Evolutionary conservation across 2,888 invertebrate species (phyloP).

Genomic region (Epirrita christyi): DNA sequence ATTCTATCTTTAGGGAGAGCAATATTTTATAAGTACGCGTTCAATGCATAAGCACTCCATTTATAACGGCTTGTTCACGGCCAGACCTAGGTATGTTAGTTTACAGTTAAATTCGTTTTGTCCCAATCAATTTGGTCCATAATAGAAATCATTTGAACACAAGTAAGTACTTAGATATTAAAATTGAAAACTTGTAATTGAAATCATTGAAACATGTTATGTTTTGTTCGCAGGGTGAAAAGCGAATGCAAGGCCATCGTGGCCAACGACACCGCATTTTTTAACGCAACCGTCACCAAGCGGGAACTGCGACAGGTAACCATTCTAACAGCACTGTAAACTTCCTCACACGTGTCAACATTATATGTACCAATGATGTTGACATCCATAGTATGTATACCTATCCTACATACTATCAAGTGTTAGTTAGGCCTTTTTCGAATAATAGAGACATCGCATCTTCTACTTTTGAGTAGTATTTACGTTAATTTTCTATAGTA

Average conservation of each 20-base stretch:
- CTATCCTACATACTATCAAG: background rate
- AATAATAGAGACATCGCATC: background rate
- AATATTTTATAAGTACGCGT: no score
- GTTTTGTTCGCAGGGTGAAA: constrained; percentile 69
- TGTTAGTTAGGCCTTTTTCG: background rate
- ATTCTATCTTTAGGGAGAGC: no score
- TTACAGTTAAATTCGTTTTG: no score
- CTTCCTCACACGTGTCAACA: constrained; percentile 8
- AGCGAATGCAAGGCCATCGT: constrained; percentile 78
- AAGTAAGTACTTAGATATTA: background rate
- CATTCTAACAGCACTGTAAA: constrained; percentile 15
- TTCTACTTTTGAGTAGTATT: no score
- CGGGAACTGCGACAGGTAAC: constrained; percentile 69
- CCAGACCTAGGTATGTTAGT: no score
- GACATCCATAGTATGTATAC: no score
- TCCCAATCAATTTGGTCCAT: no score
- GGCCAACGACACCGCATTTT: constrained; percentile 65
- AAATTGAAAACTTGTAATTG: background rate
- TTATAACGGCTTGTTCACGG: no score
- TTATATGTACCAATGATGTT: background rate
- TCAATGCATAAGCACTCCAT: no score
- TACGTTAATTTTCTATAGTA: no score
- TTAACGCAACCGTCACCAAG: constrained; percentile 62
- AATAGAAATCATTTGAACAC: no score
- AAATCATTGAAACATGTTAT: constrained; percentile 41